Conservation (phyloP, 2,797 vertebrate species). For the Pantherophis vulpinus region DNA sequence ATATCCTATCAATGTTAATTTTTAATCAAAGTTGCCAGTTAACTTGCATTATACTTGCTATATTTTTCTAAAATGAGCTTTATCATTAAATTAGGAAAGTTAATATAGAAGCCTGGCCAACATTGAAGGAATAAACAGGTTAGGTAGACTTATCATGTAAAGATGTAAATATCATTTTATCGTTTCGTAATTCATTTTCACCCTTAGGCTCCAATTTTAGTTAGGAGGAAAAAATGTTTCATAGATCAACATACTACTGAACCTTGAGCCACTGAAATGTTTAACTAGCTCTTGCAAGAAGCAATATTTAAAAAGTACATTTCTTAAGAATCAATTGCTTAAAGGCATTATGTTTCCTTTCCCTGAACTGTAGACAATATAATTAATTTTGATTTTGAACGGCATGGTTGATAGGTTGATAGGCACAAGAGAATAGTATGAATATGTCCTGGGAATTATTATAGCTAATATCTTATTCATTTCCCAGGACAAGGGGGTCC, state of each 20-base stretch:
- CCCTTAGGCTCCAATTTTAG: neutral
- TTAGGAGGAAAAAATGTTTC: neutral
- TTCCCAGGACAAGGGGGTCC: neutral
- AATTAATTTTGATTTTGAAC: neutral
- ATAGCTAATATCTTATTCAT: neutral
- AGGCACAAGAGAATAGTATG: neutral
- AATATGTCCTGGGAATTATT: neutral
- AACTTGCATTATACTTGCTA: neutral
- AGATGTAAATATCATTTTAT: neutral
- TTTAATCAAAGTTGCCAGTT: neutral
- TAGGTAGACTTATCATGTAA: neutral
- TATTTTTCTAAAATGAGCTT: neutral
- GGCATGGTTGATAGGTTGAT: neutral
- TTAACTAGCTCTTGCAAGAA: neutral
- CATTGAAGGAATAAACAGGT: neutral
- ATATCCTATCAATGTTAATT: neutral
- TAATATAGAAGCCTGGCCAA: neutral
- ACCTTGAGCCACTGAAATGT: neutral
- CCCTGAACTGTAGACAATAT: neutral
- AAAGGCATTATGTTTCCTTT: neutral
- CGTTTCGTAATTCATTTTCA: neutral
- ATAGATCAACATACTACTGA: neutral
- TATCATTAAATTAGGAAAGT: neutral
- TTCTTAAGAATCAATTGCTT: neutral
- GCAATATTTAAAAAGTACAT: neutral